Percentiles rank a stretch among this genome's conserved stretches.
phyloP scores from a whole-genome alignment of 2,113 vertebrate genomes.

The Strix uralensis region DNA sequence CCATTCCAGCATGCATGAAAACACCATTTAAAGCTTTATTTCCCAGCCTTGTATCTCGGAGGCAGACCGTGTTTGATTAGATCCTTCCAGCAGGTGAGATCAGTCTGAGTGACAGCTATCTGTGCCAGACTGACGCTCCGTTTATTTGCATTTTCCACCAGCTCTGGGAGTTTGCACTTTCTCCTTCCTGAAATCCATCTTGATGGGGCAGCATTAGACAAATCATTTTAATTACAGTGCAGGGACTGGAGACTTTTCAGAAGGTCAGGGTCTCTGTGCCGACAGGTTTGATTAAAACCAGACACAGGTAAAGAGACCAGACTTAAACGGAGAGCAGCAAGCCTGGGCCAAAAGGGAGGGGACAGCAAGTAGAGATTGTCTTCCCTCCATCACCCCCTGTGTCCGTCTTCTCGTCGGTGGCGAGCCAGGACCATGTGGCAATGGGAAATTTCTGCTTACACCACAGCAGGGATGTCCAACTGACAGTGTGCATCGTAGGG shows the following conservation, averaged over 20 bases:
- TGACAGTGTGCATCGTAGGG: neutral
- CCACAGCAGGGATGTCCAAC: neutral
- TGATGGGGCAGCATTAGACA: neutral
- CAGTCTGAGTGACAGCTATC: neutral
- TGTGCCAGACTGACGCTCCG: neutral
- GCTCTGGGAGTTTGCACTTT: neutral
- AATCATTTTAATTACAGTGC: neutral
- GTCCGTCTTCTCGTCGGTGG: fast-evolving
- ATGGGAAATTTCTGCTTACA: neutral
- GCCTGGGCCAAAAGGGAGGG: neutral
- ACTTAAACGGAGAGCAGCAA: neutral
- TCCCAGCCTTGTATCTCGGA: neutral
- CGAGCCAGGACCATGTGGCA: neutral
- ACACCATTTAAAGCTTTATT: neutral
- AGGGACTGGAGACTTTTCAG: neutral
- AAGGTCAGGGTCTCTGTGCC: neutral
- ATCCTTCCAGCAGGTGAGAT: neutral
- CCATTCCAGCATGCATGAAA: neutral
- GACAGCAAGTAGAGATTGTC: neutral
- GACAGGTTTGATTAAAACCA: constrained; percentile 4
- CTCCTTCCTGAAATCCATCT: neutral
- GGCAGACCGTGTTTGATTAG: neutral
- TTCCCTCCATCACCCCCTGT: neutral
- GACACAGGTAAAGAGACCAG: neutral
- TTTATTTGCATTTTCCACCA: neutral